Conservation (phyloP, 1,140 invertebrate species). For the Listronotus bonariensis region DNA sequence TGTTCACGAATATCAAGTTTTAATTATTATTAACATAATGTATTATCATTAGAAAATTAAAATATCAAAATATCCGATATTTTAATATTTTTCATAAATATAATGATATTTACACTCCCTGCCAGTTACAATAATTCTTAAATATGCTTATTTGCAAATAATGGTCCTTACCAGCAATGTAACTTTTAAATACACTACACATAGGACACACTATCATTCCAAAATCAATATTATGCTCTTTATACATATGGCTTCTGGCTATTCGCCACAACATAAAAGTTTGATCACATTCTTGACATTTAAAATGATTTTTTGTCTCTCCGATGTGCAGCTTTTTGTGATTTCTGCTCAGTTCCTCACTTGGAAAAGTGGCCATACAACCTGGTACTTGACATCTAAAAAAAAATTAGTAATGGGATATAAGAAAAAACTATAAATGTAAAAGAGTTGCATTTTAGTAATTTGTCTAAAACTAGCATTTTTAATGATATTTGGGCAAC, state of each 20-base stretch:
- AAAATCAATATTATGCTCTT: constrained; percentile 67
- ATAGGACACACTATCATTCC: constrained; percentile 68
- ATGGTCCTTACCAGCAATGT: constrained; percentile 58
- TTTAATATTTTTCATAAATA: no score
- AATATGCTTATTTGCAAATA: not conserved
- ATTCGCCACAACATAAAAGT: constrained; percentile 63
- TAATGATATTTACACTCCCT: not conserved
- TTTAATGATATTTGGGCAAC: no score
- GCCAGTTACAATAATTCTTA: not conserved
- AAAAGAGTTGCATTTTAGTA: not conserved
- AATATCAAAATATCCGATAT: no score
- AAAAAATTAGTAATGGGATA: constrained; percentile 2
- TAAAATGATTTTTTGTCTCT: constrained; percentile 55
- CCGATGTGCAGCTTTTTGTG: constrained; percentile 61
- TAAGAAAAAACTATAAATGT: no score
- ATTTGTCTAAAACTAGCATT: no score
- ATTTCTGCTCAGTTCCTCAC: constrained; percentile 56
- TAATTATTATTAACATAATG: no score
- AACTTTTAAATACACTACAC: constrained; percentile 64
- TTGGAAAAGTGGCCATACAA: constrained; percentile 61
- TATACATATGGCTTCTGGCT: constrained; percentile 71
- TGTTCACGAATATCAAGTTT: no score
- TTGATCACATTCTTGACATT: constrained; percentile 60
- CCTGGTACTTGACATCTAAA: constrained; percentile 58
- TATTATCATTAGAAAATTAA: no score